Evolutionary conservation across 2,888 invertebrate genomes (phyloP).

Genomic region (Chloromyia formosa): DNA sequence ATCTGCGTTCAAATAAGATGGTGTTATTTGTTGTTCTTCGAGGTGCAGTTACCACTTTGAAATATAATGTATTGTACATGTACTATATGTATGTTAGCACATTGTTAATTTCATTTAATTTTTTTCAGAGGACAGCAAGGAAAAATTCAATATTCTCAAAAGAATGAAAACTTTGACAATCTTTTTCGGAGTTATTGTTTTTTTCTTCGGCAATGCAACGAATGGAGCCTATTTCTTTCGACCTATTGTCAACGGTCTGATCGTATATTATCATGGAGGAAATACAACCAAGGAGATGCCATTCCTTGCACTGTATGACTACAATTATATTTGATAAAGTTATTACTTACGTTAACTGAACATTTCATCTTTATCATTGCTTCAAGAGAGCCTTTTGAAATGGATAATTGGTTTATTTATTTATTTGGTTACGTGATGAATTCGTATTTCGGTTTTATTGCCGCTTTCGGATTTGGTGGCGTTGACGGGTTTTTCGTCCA

Average conservation of each 20-base stretch:
- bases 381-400: slow-evolving; percentile 54
- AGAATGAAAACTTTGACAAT: slow-evolving; percentile 53
- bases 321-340: background rate
- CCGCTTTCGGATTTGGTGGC: slow-evolving; percentile 58
- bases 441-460: slow-evolving; percentile 56
- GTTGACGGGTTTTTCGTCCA: slow-evolving; percentile 60
- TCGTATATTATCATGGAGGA: slow-evolving; percentile 51
- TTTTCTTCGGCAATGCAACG: slow-evolving; percentile 55
- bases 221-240: slow-evolving; percentile 55
- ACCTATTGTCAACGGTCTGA: slow-evolving; percentile 55
- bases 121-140: slow-evolving; percentile 44
- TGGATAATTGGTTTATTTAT: slow-evolving; percentile 50
- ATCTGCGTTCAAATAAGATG: no score
- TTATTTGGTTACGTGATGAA: slow-evolving; percentile 56
- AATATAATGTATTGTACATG: no score
- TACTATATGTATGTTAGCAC: no score
- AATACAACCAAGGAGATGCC: slow-evolving; percentile 55
- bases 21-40: no score
- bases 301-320: slow-evolving; percentile 56
- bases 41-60: no score
- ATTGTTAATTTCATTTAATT: background rate
- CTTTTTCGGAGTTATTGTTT: slow-evolving; percentile 53
- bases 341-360: background rate
- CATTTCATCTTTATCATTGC: slow-evolving; percentile 45
- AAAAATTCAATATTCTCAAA: slow-evolving; percentile 54